phyloP scores from a whole-genome alignment of 1,140 invertebrate species.

The Bombus fervidus region DNA sequence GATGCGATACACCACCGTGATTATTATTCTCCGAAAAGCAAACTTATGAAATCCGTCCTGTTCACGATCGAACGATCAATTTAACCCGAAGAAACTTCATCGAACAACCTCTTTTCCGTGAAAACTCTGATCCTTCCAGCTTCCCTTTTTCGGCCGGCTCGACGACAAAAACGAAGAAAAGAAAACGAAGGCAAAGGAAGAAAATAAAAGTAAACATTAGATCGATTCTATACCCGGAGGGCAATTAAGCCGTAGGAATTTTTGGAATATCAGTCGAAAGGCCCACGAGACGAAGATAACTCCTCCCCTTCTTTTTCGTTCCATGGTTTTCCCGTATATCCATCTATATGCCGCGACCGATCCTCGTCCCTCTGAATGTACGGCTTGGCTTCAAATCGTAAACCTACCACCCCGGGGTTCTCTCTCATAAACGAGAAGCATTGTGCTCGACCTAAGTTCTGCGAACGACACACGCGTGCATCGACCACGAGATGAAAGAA shows the following conservation, averaged over 20 bases:
- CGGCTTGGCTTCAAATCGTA: slow-evolving; percentile 49
- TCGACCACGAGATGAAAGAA: slow-evolving; percentile 20
- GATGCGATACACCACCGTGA: neutral
- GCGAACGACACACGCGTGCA: slow-evolving; percentile 53
- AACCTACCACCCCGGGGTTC: slow-evolving; percentile 47
- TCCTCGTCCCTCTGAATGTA: slow-evolving; percentile 2
- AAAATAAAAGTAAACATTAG: neutral
- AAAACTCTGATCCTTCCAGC: neutral
- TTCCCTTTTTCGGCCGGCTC: neutral
- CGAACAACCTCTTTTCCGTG: neutral
- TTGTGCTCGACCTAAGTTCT: slow-evolving; percentile 60
- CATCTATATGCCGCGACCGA: neutral
- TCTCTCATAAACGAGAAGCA: slow-evolving; percentile 58
- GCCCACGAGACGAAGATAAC: neutral
- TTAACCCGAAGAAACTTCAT: slow-evolving; percentile 7
- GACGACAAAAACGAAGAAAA: neutral
- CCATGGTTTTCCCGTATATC: neutral
- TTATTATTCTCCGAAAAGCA: slow-evolving; percentile 31
- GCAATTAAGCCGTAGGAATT: slow-evolving; percentile 34
- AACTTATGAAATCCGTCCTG: slow-evolving; percentile 30
- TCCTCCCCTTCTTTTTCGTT: neutral
- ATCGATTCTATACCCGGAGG: neutral
- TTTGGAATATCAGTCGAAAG: slow-evolving; percentile 19
- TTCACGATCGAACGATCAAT: slow-evolving; percentile 20
- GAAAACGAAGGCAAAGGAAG: neutral